Base-by-base conservation (phyloP, 2,113 vertebrate species). In the Cranoglanis bouderius region DNA sequence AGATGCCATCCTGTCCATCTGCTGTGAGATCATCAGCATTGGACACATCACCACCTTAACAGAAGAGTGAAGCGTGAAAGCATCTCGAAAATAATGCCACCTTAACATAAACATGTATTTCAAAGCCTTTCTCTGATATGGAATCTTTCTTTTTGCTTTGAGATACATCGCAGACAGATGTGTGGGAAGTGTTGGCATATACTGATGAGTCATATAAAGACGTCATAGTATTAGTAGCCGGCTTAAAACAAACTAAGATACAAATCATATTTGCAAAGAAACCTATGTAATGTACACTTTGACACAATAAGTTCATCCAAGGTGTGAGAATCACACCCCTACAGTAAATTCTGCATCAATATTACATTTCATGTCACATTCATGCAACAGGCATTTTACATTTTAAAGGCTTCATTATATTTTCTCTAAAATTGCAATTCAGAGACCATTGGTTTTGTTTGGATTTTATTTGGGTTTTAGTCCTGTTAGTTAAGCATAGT, bases 1-100 rank as follows among this genome's bases (percentile, higher is more conserved):
- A 99, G 89, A 97, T 93, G 6, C 97, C 97, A 91, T 97, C 95
- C 89, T 97, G 95, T 40, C 97, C 97, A 85, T 96, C 95, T 59
- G 96, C 95, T 89, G 96, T 96, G 91, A 97, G 94, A 87, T 96
- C 95, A 92, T 99, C 97, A 8, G 35, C 93, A 72, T 92, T 93
- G 13, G 96, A 96, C 1, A 96, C 95, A 59, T 98, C 94, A 0
- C 97, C 98, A 19, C 97, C 97, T 98, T 91, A 40, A 40, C 53
- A 77, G 46, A 84, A 78, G 61, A 21, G 40, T 57, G 46, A 90
- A 67, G 24, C 13, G 7, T 82, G 32, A 35, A 82, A 80, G 21
- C 29, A 38, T 4, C 26, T 65, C 9, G 29, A 59, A 78, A 78
- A 78, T 38, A 80, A 86, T 38, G 4, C 38, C 29, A 46, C 4